A percentile compares a stretch with the other conserved stretches of the same genome.
These are phyloP conservation scores for Ctenochaetus hawaiiensis DNA, from an alignment of 2,797 vertebrate genomes.

Conservation along the genomic window DNA sequence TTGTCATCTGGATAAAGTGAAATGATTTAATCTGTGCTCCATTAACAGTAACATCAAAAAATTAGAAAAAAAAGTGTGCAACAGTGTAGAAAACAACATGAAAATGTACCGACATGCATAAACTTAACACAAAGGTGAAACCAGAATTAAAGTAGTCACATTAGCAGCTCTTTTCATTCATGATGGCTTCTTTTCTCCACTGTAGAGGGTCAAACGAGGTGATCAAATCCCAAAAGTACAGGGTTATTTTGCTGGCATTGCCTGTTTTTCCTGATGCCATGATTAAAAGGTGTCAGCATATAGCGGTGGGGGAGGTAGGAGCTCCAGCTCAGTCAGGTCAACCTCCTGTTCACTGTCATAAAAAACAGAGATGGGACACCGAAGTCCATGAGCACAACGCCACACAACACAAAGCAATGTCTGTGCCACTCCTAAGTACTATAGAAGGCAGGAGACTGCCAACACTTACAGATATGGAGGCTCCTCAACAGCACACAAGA, in stretches of 20 bases:
- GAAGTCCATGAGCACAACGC: background rate
- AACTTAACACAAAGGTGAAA: conserved; percentile 26
- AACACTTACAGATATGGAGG: conserved; percentile 79
- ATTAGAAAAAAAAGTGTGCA: conserved; percentile 9
- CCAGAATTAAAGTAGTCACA: conserved; percentile 12
- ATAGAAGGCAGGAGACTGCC: conserved; percentile 15
- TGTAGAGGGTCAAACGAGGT: background rate
- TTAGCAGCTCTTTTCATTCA: background rate
- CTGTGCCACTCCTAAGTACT: background rate
- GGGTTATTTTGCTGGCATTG: background rate
- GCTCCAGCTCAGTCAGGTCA: conserved; percentile 78
- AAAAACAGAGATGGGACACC: conserved; percentile 23
- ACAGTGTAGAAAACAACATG: conserved; percentile 38
- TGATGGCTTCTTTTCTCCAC: background rate
- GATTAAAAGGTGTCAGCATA: conserved; percentile 81
- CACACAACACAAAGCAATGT: conserved; percentile 4
- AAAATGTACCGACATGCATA: background rate
- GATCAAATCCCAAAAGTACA: background rate
- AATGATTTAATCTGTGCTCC: conserved; percentile 30
- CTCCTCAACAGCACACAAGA: conserved; percentile 75
- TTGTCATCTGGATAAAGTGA: conserved; percentile 32
- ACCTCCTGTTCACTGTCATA: conserved; percentile 78
- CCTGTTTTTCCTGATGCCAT: background rate
- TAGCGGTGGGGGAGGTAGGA: conserved; percentile 82
- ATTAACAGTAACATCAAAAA: conserved; percentile 13